These are phyloP conservation scores for Thera obeliscata DNA, from an alignment of 2,888 invertebrate genomes.

Conservation along the genomic window DNA sequence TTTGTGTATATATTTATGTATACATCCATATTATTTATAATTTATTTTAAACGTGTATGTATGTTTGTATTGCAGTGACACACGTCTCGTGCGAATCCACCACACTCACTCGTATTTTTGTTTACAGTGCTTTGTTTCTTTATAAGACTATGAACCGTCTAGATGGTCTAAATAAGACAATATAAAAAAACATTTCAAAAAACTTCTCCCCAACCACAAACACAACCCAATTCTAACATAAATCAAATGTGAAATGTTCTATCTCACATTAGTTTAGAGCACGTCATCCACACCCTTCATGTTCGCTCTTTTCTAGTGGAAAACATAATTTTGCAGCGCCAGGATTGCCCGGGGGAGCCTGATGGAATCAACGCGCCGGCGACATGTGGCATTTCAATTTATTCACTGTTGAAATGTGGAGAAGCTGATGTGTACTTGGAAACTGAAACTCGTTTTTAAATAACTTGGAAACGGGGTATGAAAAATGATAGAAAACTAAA, in stretches of 20 bases:
- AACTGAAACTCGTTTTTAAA: neutral
- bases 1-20: too few species aligned
- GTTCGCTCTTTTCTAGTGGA: conserved; percentile 55
- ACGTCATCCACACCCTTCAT: conserved; percentile 44
- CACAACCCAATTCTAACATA: neutral
- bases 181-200: neutral
- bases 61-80: too few species aligned
- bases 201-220: neutral
- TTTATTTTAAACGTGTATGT: too few species aligned
- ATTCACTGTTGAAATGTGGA: conserved; percentile 40
- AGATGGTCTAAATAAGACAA: too few species aligned
- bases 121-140: too few species aligned
- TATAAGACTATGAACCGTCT: too few species aligned
- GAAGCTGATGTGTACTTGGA: conserved; percentile 5
- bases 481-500: too few species aligned
- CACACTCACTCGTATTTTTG: too few species aligned
- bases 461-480: too few species aligned
- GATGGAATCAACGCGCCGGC: conserved; percentile 64
- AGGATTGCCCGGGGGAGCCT: conserved; percentile 52
- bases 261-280: conserved; percentile 21
- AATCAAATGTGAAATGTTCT: conserved; percentile 6
- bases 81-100: too few species aligned
- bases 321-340: conserved; percentile 62
- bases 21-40: too few species aligned
- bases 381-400: conserved; percentile 66